Evolutionary conservation across 2,113 vertebrate species (phyloP).

Genomic region (Xerus inauris): DNA sequence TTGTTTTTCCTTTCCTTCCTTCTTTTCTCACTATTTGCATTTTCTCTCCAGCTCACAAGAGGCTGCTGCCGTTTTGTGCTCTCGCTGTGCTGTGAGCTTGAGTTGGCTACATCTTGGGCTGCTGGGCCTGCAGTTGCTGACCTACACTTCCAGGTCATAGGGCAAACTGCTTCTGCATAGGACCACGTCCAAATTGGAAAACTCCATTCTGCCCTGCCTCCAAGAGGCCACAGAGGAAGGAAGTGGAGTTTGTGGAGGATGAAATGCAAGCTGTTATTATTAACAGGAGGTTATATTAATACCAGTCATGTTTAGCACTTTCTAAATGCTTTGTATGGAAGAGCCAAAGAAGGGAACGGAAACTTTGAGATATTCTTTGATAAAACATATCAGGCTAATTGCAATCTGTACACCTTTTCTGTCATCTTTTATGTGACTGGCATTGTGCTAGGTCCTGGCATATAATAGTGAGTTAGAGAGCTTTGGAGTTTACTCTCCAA

Average conservation of each 20-base stretch:
- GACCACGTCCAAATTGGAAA: not conserved
- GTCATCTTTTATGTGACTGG: not conserved
- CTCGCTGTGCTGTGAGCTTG: not conserved
- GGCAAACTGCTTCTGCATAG: conserved; percentile 42
- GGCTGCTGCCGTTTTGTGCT: not conserved
- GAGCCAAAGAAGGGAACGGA: conserved; percentile 39
- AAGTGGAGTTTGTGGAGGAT: conserved; percentile 59
- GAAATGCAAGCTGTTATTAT: conserved; percentile 70
- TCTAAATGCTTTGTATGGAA: conserved; percentile 23
- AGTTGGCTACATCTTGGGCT: not conserved
- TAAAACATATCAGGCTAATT: not conserved
- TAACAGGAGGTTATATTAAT: conserved; percentile 80
- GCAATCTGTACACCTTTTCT: not conserved
- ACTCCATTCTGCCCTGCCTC: conserved; percentile 3
- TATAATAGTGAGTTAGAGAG: not conserved
- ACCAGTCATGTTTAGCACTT: conserved; percentile 41
- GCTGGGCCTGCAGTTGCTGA: not conserved
- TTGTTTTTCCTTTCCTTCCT: conserved; percentile 40
- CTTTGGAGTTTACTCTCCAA: not conserved
- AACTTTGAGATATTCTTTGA: not conserved
- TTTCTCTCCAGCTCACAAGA: conserved; percentile 52
- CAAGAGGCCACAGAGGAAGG: conserved; percentile 43
- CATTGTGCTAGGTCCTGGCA: too few relatives aligned
- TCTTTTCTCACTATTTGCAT: conserved; percentile 45
- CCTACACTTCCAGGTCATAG: conserved; percentile 10